Conservation (phyloP, 2,113 vertebrate genomes). For the Psammodynastes pulverulentus region DNA sequence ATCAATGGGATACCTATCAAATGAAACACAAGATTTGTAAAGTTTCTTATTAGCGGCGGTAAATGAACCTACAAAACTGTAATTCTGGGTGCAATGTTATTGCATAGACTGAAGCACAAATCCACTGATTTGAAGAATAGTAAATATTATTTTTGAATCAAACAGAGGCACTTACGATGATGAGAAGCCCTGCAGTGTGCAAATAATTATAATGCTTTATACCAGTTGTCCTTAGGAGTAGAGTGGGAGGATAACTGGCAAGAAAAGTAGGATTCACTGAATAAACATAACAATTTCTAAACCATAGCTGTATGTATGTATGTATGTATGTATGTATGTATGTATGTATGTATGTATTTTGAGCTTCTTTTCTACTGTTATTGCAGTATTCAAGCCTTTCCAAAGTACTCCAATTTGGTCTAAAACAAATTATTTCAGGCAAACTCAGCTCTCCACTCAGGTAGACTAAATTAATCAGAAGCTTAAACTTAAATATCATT, state of each 20-base stretch:
- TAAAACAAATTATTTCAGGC: background rate
- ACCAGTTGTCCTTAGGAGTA: background rate
- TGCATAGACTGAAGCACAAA: constrained; percentile 35
- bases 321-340: background rate
- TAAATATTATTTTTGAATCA: constrained; percentile 9
- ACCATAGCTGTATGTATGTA: background rate
- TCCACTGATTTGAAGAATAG: constrained; percentile 7
- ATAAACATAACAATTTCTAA: background rate
- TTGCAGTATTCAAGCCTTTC: background rate
- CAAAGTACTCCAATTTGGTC: background rate
- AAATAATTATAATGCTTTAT: constrained; percentile 32
- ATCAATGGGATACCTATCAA: constrained; percentile 58
- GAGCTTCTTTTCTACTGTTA: background rate
- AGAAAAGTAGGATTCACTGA: background rate
- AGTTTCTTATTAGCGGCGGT: constrained; percentile 55
- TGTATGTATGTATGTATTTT: no score
- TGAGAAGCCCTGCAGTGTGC: constrained; percentile 12
- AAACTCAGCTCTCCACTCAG: background rate
- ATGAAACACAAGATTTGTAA: constrained; percentile 57
- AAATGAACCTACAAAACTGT: constrained; percentile 45
- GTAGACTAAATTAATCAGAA: background rate
- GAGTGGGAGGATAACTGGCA: background rate
- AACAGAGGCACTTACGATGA: constrained; percentile 10
- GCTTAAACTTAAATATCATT: background rate
- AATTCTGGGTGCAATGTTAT: constrained; percentile 30